phyloP scores from a whole-genome alignment of 2,888 invertebrate genomes.

The Lydus trimaculatus region DNA sequence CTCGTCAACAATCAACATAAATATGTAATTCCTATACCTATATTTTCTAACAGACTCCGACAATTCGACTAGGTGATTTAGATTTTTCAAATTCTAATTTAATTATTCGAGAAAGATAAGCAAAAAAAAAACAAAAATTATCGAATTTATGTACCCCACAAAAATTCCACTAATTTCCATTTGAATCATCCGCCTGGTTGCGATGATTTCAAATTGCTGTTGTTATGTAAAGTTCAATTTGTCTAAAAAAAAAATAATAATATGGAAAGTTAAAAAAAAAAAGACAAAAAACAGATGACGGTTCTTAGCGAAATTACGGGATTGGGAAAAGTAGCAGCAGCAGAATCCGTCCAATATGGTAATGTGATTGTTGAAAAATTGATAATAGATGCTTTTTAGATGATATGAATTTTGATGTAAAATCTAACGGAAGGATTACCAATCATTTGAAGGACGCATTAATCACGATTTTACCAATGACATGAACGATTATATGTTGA shows the following conservation, averaged over 20 bases:
- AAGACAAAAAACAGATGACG: neutral
- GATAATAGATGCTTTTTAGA: conserved; percentile 1
- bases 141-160: neutral
- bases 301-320: neutral
- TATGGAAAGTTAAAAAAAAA: neutral
- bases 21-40: too few relatives aligned
- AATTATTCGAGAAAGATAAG: neutral
- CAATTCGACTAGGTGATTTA: too few relatives aligned
- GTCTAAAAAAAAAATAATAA: too few relatives aligned
- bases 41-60: too few relatives aligned
- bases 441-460: neutral
- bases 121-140: neutral
- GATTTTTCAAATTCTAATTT: neutral
- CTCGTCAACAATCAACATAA: too few relatives aligned
- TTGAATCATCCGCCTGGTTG: neutral
- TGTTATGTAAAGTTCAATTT: conserved; percentile 1
- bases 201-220: neutral
- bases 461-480: neutral
- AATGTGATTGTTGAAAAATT: neutral
- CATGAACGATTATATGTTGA: neutral
- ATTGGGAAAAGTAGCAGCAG: neutral
- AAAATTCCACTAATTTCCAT: neutral
- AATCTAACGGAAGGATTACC: neutral
- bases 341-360: neutral
- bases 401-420: neutral